Base-by-base conservation (phyloP, 2,113 vertebrate genomes). In the Stigmatopora argus region DNA sequence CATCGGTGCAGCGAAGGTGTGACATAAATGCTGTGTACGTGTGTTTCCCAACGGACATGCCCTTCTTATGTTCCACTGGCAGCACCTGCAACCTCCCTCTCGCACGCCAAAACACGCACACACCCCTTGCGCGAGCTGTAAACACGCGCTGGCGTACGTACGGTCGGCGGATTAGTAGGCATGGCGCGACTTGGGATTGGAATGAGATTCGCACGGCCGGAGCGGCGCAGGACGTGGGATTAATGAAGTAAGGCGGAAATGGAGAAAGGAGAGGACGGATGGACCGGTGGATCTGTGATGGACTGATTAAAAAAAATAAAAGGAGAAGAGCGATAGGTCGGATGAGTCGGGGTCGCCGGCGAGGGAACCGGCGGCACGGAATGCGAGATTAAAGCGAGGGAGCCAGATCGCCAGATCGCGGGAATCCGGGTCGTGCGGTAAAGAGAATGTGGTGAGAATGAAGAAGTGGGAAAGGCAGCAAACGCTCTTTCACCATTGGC, bases 301-400 rank as follows among this genome's bases (percentile, higher is more conserved):
- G 57, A 67, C 51, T 64, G 77, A 64, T 75, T 75, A 63, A 62
- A 68, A 81, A 68, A 56, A 38, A 73, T 71, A 64, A 66, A 80
- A 67, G 62, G 21, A 70, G 69, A 66, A 49, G 78, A 62, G 45
- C 12, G 64, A 71, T 62, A 66, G 64, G 74, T 19, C 55, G 73
- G 63, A 70, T 61, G 66, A 69, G 21, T 26, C 7, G 52, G 52
- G 53, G 26, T 26, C 26, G 58, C 49, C 11, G 66, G 49, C 14
- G 45, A 65, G 70, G 49, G 68, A 66, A 69, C 51, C 41, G 67
- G 71, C 65, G 56, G 75, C 75, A 70, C 44, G 78, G 67, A 78
- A 85, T 80, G 85, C 66, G 77, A 83, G 82, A 86, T 85, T 86
- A 88, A 83, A 87, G n/a, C n/a, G n/a, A n/a, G n/a, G n/a, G n/a